Conservation (phyloP, 2,113 vertebrate species). For the Mesembrinibis cayennensis region DNA sequence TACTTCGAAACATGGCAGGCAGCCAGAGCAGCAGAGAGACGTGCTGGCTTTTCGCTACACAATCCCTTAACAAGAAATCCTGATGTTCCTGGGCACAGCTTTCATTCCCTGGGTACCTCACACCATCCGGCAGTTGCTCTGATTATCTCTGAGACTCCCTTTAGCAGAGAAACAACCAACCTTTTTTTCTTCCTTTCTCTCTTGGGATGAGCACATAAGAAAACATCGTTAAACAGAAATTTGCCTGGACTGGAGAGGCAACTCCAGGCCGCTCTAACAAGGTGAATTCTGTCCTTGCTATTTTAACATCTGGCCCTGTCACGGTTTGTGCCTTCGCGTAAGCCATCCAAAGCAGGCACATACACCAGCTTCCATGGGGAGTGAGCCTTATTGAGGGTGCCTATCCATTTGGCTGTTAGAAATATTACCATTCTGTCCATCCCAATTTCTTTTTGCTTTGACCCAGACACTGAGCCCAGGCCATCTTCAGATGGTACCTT, state of each 20-base stretch:
- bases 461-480: not conserved
- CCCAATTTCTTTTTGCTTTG: not conserved
- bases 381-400: not conserved
- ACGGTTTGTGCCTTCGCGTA: not conserved
- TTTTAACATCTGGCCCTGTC: not conserved
- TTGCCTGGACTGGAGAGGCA: not conserved
- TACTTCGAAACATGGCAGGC: not conserved
- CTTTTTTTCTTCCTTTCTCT: not conserved
- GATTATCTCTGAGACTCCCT: not conserved
- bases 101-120: not conserved
- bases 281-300: not conserved
- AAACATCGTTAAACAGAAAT: not conserved
- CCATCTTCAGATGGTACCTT: not conserved
- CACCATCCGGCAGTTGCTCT: not conserved
- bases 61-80: conserved; percentile 31
- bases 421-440: not conserved
- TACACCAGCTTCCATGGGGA: not conserved
- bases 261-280: not conserved
- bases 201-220: not conserved
- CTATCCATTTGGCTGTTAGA: not conserved
- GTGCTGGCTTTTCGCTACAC: conserved; percentile 18
- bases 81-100: conserved; percentile 45
- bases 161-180: not conserved
- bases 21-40: conserved; percentile 38
- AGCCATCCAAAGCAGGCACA: not conserved